Percentiles rank a stretch among this genome's conserved stretches.
These are phyloP conservation scores for Cyclophora punctaria DNA, from an alignment of 2,888 invertebrate genomes.

Conservation along the genomic window DNA sequence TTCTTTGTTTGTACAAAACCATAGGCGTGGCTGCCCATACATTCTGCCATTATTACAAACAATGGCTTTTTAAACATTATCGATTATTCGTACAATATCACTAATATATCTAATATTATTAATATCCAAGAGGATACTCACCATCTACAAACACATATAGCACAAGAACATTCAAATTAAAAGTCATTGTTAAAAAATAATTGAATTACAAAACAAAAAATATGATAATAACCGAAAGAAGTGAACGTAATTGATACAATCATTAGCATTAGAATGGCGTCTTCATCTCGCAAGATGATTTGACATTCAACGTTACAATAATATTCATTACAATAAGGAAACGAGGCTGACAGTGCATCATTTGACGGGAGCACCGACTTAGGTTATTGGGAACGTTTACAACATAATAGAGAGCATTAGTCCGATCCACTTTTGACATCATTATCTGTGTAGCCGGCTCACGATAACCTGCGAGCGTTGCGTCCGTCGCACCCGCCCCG, in stretches of 20 bases:
- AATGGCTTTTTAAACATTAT: too few species aligned
- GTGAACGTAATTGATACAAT: slow-evolving; percentile 38
- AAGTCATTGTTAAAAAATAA: neutral
- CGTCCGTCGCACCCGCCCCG: slow-evolving; percentile 59
- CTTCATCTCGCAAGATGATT: slow-evolving; percentile 28
- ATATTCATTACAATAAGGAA: slow-evolving; percentile 26
- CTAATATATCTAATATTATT: too few species aligned
- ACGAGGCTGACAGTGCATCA: slow-evolving; percentile 40
- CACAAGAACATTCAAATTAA: too few species aligned
- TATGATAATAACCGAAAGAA: slow-evolving; percentile 30
- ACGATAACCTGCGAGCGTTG: slow-evolving; percentile 70
- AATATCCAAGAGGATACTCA: too few species aligned
- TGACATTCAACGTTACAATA: slow-evolving; percentile 26
- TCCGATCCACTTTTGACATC: slow-evolving; percentile 74
- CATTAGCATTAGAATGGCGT: slow-evolving; percentile 37
- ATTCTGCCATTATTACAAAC: neutral
- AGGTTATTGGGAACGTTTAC: slow-evolving; percentile 57
- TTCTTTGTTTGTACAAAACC: slow-evolving; percentile 54
- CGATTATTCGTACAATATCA: too few species aligned
- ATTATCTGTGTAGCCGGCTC: slow-evolving; percentile 69
- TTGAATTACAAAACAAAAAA: slow-evolving; percentile 11
- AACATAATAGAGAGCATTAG: slow-evolving; percentile 71
- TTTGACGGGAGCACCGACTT: slow-evolving; percentile 23
- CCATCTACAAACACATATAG: too few species aligned
- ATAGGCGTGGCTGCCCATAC: slow-evolving; percentile 29